These are phyloP conservation scores for Salvelinus alpinus DNA, from an alignment of 2,113 vertebrate genomes.

Conservation along the genomic window DNA sequence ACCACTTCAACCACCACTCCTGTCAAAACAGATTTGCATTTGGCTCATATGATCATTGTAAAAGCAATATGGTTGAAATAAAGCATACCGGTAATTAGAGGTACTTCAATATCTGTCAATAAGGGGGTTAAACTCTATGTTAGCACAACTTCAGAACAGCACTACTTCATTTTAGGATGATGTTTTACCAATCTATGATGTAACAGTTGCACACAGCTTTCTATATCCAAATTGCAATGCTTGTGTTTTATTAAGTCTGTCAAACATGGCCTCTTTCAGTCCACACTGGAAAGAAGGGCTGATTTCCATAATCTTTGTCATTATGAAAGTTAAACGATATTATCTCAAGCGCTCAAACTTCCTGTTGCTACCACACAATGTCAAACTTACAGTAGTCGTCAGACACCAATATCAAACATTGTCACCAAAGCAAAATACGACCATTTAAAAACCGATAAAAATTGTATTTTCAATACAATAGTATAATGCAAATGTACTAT, in stretches of 20 bases:
- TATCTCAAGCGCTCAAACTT: slow-evolving; percentile 6
- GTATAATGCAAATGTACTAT: not conserved
- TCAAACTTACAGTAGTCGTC: not conserved
- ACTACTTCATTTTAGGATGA: not conserved
- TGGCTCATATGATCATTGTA: not conserved
- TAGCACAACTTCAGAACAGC: not conserved
- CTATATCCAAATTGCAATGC: not conserved
- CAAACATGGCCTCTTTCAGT: not conserved
- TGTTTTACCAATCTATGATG: not conserved
- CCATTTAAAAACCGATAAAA: not conserved
- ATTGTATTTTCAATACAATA: not conserved
- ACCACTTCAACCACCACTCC: not conserved
- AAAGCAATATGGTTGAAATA: not conserved
- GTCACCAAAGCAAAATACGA: not conserved
- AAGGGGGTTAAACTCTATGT: not conserved
- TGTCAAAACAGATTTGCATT: not conserved
- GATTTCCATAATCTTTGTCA: slow-evolving; percentile 10
- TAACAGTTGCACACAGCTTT: slow-evolving; percentile 4
- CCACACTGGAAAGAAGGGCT: not conserved
- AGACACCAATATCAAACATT: not conserved
- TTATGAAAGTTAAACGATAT: not conserved
- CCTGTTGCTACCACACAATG: not conserved
- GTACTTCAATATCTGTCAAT: not conserved
- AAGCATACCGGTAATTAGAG: not conserved
- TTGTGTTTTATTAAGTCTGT: not conserved